These are phyloP conservation scores for Desoria tigrina DNA, from an alignment of 2,888 invertebrate genomes.

Conservation along the genomic window DNA sequence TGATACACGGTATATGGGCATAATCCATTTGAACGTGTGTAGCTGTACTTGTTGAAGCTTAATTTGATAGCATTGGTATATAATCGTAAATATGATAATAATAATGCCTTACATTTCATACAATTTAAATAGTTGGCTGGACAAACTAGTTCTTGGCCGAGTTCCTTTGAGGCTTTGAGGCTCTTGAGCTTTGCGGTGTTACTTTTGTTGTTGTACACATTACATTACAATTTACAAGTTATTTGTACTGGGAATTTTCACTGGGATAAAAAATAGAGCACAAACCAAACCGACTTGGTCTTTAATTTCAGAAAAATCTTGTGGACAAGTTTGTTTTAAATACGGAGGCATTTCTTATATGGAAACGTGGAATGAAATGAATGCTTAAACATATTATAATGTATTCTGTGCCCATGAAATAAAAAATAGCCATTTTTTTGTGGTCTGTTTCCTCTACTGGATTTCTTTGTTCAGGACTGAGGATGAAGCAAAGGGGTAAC, in stretches of 20 bases:
- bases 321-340: slow-evolving; percentile 7
- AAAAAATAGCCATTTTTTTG: background rate
- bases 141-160: slow-evolving; percentile 8
- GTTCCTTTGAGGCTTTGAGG: background rate
- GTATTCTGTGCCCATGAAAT: too few species aligned
- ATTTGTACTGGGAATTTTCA: too few species aligned
- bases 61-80: slow-evolving; percentile 7
- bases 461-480: background rate
- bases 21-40: slow-evolving; percentile 12
- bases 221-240: too few species aligned
- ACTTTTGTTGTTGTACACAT: background rate
- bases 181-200: slow-evolving; percentile 1
- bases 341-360: background rate
- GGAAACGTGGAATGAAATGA: too few species aligned
- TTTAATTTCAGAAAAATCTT: slow-evolving; percentile 4
- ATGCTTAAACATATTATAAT: too few species aligned
- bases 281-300: slow-evolving; percentile 11
- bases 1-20: background rate
- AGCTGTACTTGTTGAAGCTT: slow-evolving; percentile 9
- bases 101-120: background rate
- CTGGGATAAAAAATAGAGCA: slow-evolving; percentile 13
- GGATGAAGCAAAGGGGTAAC: background rate
- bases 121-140: slow-evolving; percentile 5
- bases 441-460: background rate
- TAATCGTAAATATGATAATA: slow-evolving; percentile 4